These are phyloP conservation scores for Saguinus imperator DNA, from an alignment of 2,113 vertebrate genomes.

Conservation along the genomic window DNA sequence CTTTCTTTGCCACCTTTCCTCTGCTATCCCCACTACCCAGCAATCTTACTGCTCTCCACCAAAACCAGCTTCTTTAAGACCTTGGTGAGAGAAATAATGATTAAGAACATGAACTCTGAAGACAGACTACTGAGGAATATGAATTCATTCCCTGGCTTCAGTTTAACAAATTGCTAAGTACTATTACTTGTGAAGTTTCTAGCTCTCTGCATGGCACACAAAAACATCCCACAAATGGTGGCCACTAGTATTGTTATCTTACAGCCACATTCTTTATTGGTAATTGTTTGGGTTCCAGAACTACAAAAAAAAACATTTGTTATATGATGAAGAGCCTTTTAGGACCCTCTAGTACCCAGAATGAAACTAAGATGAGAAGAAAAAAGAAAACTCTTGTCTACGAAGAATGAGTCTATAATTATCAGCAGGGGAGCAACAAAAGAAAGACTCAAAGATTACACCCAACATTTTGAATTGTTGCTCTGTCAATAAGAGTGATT, in stretches of 20 bases:
- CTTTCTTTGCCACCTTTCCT: not conserved
- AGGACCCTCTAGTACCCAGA: not conserved
- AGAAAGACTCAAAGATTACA: not conserved
- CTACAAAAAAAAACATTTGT: not conserved
- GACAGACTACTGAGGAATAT: not conserved
- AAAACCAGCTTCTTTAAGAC: not conserved
- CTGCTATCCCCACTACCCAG: not conserved
- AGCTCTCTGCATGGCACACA: not conserved
- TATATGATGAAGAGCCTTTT: not conserved
- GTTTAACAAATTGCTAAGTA: not conserved
- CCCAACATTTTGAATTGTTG: not conserved
- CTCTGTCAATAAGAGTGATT: not conserved
- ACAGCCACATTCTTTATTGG: not conserved
- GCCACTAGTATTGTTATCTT: not conserved
- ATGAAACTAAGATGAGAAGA: not conserved
- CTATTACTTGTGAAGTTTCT: not conserved
- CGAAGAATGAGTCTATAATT: not conserved
- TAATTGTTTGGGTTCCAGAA: not conserved
- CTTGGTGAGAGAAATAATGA: not conserved
- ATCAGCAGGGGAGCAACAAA: not conserved
- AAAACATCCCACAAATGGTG: conserved; percentile 33
- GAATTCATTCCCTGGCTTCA: conserved; percentile 7
- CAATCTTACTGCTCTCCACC: not conserved
- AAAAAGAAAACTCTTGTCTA: not conserved
- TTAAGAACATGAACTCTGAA: not conserved